phyloP scores from a whole-genome alignment of 2,113 vertebrate species.

The Gadus macrocephalus region DNA sequence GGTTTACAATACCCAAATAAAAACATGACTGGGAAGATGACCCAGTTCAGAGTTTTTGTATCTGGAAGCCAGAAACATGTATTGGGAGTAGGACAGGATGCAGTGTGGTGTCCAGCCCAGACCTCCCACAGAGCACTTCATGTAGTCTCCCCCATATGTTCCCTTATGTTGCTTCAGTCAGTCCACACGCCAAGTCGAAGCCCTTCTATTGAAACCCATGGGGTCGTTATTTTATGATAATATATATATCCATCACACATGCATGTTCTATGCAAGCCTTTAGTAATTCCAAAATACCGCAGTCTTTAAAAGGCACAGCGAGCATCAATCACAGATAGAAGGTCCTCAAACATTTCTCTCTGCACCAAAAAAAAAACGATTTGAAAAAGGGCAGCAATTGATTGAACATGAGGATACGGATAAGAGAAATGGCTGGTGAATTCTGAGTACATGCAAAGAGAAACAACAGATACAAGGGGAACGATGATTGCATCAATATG shows the following conservation, averaged over 20 bases:
- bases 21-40: conserved; percentile 22
- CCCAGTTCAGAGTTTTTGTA: conserved; percentile 19
- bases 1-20: conserved; percentile 24
- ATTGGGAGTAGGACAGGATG: background rate
- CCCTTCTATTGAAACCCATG: too few species aligned
- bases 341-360: too few species aligned
- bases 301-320: too few species aligned
- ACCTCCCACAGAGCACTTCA: conserved; percentile 2
- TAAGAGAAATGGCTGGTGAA: background rate
- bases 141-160: background rate
- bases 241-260: too few species aligned
- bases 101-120: background rate
- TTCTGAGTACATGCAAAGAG: background rate
- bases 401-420: background rate
- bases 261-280: too few species aligned
- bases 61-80: background rate
- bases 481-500: background rate
- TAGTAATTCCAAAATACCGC: too few species aligned
- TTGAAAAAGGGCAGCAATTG: background rate
- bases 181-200: too few species aligned
- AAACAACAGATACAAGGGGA: background rate
- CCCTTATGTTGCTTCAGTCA: too few species aligned
- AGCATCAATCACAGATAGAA: too few species aligned
- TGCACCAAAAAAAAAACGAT: too few species aligned
- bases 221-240: too few species aligned